Conservation (phyloP, 2,113 vertebrate genomes). For the Peromyscus leucopus region DNA sequence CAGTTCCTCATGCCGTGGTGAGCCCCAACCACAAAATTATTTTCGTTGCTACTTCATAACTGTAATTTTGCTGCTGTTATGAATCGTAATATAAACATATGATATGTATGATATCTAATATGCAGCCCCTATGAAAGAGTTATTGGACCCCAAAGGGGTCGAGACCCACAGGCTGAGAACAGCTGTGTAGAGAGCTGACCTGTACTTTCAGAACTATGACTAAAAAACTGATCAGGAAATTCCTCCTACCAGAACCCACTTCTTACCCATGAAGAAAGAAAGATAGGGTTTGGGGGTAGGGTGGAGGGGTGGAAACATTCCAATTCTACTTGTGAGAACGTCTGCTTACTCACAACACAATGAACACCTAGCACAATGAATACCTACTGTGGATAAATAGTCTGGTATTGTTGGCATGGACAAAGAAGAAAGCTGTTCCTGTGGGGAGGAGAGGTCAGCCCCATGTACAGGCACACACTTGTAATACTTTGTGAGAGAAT, state of each 20-base stretch:
- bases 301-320: neutral
- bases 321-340: neutral
- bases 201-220: neutral
- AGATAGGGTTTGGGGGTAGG: neutral
- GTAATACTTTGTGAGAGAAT: neutral
- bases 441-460: neutral
- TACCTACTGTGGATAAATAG: neutral
- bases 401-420: neutral
- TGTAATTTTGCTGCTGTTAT: neutral
- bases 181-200: neutral
- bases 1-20: neutral
- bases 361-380: neutral
- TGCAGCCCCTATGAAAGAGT: neutral
- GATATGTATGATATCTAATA: neutral
- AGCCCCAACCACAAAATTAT: neutral
- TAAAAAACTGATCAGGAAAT: neutral
- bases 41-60: neutral
- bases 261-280: neutral
- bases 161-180: neutral
- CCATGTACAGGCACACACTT: neutral
- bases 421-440: neutral
- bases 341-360: constrained; percentile 37
- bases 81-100: neutral
- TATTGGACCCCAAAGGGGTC: neutral
- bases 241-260: neutral